Evolutionary conservation across 2,113 vertebrate genomes (phyloP).

Genomic region (Tenebrosternarchus preto): DNA sequence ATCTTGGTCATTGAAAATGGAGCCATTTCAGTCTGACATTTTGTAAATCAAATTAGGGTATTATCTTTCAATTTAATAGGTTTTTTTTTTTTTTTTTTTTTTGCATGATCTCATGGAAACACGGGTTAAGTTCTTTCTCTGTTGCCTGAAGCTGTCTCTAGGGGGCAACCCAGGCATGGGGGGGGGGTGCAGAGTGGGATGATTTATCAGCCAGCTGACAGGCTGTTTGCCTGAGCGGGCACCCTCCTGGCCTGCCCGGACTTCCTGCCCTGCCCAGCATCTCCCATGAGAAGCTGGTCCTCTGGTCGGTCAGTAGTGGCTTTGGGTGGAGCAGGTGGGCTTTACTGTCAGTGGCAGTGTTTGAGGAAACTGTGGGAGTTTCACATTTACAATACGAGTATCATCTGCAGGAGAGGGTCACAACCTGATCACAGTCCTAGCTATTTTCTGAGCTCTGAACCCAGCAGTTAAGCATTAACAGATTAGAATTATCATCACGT

Average conservation of each 20-base stretch:
- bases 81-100: neutral
- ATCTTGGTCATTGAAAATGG: neutral
- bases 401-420: neutral
- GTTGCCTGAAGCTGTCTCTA: neutral
- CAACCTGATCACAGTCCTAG: neutral
- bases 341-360: neutral
- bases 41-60: neutral
- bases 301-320: conserved; percentile 12
- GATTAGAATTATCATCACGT: neutral
- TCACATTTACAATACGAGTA: neutral
- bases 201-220: conserved; percentile 28
- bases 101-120: neutral
- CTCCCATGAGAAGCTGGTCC: neutral
- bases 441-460: neutral
- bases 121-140: neutral
- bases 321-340: conserved; percentile 61
- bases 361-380: neutral
- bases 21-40: neutral
- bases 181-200: neutral
- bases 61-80: neutral
- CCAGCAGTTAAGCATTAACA: neutral
- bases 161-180: conserved; percentile 3
- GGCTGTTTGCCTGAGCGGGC: conserved; percentile 34
- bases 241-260: conserved; percentile 30
- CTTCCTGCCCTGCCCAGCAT: conserved; percentile 15